phyloP scores from a whole-genome alignment of 2,888 invertebrate species.

The Parochlus steinenii region DNA sequence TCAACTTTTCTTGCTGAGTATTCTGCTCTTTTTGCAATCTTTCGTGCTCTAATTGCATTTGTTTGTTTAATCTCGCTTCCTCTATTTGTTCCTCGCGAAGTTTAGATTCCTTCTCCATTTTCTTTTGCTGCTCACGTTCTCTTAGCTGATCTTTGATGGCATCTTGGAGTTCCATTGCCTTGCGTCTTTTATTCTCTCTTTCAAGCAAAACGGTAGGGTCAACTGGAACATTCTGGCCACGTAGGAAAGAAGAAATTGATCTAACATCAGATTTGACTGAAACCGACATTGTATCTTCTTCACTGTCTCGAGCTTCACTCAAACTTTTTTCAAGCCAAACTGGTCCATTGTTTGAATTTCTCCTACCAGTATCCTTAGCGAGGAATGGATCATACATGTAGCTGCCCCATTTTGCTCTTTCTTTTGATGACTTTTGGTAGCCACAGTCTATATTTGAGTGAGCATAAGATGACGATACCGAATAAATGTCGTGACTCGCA shows the following conservation, averaged over 20 bases:
- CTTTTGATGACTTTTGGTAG: conserved; percentile 32
- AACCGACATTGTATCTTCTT: conserved; percentile 21
- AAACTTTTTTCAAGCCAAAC: conserved; percentile 37
- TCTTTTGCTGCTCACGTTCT: conserved; percentile 57
- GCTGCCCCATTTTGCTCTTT: conserved; percentile 56
- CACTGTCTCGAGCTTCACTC: conserved; percentile 33
- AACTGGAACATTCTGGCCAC: conserved; percentile 74
- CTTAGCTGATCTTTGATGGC: conserved; percentile 72
- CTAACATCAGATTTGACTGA: neutral
- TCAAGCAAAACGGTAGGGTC: conserved; percentile 67
- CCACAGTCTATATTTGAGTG: conserved; percentile 20
- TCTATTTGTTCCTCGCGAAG: conserved; percentile 65
- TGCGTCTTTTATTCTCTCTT: conserved; percentile 62
- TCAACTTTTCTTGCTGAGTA: conserved; percentile 46
- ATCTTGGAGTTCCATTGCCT: conserved; percentile 72
- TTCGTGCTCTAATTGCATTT: conserved; percentile 51
- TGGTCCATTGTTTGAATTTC: conserved; percentile 20
- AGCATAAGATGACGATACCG: conserved; percentile 16
- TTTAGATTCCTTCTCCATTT: conserved; percentile 57
- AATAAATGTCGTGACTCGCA: conserved; percentile 23
- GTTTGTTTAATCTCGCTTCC: conserved; percentile 56
- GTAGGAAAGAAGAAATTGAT: conserved; percentile 24
- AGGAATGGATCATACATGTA: conserved; percentile 45
- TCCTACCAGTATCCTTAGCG: conserved; percentile 18
- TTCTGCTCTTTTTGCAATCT: conserved; percentile 56